A percentile compares a stretch with the other conserved stretches of the same genome.
Conservation (phyloP, 2,113 vertebrate species). For the Tragelaphus scriptus region DNA sequence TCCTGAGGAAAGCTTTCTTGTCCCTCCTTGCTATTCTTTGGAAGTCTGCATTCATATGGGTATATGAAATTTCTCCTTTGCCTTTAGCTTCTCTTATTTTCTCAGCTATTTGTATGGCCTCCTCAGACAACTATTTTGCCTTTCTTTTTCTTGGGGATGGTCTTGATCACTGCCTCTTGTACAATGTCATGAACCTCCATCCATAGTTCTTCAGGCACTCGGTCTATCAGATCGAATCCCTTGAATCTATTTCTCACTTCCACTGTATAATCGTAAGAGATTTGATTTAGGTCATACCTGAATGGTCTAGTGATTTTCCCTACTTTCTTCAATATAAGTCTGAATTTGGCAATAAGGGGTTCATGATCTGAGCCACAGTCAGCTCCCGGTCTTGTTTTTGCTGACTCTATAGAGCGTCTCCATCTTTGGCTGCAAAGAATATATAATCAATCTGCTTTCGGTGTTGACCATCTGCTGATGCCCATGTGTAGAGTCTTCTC, state of each 20-base stretch:
- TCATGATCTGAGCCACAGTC: neutral
- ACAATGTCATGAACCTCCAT: neutral
- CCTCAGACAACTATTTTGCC: neutral
- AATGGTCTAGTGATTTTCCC: neutral
- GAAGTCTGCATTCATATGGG: neutral
- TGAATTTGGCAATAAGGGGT: neutral
- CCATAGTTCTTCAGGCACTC: neutral
- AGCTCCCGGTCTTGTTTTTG: neutral
- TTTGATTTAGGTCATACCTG: neutral
- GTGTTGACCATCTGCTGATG: neutral
- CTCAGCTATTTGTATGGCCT: neutral
- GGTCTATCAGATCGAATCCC: neutral
- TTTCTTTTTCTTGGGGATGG: neutral
- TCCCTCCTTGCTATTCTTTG: neutral
- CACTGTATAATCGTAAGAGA: neutral
- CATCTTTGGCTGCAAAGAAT: neutral
- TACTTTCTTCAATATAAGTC: neutral
- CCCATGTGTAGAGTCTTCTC: neutral
- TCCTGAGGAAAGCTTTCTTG: neutral
- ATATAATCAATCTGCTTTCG: neutral
- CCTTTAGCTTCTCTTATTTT: neutral
- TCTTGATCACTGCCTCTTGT: neutral
- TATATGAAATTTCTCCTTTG: neutral
- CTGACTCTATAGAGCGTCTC: neutral
- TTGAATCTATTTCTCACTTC: neutral